Evolutionary conservation across 2,888 invertebrate species (phyloP), one percentile per base, ranked within the genome.

Genomic region (Xestia ashworthii): DNA sequence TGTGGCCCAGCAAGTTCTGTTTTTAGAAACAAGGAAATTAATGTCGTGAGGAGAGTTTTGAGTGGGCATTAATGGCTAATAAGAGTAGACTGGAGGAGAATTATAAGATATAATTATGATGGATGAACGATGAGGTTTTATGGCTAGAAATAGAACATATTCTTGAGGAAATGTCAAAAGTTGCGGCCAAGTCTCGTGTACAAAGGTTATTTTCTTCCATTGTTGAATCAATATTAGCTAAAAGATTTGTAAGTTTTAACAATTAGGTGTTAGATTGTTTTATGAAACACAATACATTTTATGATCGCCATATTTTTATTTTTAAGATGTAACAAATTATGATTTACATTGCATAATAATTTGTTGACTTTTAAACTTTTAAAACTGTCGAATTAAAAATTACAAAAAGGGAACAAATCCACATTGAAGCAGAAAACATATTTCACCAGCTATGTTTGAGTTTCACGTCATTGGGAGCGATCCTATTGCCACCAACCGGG

Each of bases 21-120:
- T 64, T 78, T 48, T 32, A 32, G 41, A 72, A 64, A n/a, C 64
- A 32, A 65, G 55, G 38, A 80, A 41, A 55, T n/a, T n/a, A n/a
- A n/a, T 71, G 25, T 46, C 25, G 46, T 78, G 71, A 53, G 25
- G 16, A n/a, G 16, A 6, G 4, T 46, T 71, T 25, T 25, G 6
- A 55, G n/a, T 38, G 32, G 9, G 32, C 22, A 22, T 50, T 50
- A 19, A 22, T 19, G 50, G 19, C 9, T 22, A 22, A 22, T 22
- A 50, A 22, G 50, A 22, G 8, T 50, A 50, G 8, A 22, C 50
- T 50, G 8, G 3, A 22, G 50, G 22, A 50, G 22, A 50, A 50
- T 48, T 5, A 6, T 50, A 32, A 32, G 32, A 32, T 32, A 16
- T 5, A 50, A 5, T 19, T 50, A 12, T 16, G 19, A 50, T 19